Evolutionary conservation across 2,888 invertebrate genomes (phyloP).

Genomic region (Chymomyza caudatula): DNA sequence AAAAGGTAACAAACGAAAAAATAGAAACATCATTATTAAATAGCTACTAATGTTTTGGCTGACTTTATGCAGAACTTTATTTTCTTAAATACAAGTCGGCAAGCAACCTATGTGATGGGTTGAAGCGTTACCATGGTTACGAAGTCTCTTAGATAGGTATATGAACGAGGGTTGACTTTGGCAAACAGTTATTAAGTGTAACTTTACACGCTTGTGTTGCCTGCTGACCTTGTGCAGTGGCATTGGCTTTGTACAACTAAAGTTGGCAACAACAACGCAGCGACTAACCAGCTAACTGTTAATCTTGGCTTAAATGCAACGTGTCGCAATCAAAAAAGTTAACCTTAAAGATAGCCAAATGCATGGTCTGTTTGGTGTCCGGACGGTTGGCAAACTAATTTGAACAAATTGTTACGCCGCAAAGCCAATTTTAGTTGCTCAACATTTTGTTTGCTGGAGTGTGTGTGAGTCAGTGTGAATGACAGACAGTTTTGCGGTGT

Average conservation of each 20-base stretch:
- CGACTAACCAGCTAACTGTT: not conserved
- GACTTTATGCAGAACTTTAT: not conserved
- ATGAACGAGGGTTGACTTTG: not conserved
- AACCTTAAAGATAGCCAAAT: conserved; percentile 30
- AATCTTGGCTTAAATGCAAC: conserved; percentile 3
- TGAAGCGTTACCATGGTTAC: not conserved
- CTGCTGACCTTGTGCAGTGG: conserved; percentile 30
- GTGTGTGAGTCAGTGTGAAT: conserved; percentile 28
- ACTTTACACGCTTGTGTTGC: conserved; percentile 20
- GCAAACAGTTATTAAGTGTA: conserved; percentile 15
- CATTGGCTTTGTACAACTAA: conserved; percentile 17
- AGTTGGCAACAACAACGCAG: not conserved
- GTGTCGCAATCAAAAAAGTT: conserved; percentile 29
- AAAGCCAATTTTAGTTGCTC: not conserved
- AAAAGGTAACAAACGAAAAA: conserved; percentile 61
- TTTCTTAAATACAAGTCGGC: not conserved
- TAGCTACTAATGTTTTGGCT: not conserved
- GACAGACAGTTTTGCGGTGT: conserved; percentile 29
- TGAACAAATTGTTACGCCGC: conserved; percentile 20
- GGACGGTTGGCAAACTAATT: conserved; percentile 34
- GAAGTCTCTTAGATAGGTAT: not conserved
- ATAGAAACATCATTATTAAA: not conserved
- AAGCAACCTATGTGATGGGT: not conserved
- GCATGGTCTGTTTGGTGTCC: not conserved
- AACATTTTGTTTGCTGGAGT: not conserved